phyloP scores from a whole-genome alignment of 2,113 vertebrate species.

The Procavia capensis region DNA sequence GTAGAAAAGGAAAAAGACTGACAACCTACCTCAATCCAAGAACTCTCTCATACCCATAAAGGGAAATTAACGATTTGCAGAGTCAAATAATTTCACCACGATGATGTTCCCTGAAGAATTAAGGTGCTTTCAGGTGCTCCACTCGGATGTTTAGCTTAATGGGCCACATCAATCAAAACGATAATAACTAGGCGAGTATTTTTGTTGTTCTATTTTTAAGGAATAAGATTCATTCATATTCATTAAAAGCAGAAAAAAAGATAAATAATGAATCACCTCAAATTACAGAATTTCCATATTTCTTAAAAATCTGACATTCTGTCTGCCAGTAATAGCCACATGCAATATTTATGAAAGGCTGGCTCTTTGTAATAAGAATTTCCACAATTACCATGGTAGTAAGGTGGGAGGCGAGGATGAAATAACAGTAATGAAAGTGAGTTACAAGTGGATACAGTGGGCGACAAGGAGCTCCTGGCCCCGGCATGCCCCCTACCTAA shows the following conservation, averaged over 20 bases:
- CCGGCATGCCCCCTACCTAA: no score
- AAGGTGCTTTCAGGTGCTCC: constrained; percentile 58
- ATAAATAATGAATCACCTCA: constrained; percentile 72
- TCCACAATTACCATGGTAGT: constrained; percentile 67
- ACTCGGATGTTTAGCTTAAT: constrained; percentile 52
- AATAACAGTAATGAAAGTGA: constrained; percentile 46
- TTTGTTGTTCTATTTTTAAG: constrained; percentile 80
- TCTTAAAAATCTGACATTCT: constrained; percentile 66
- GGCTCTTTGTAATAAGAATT: constrained; percentile 70
- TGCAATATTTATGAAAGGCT: constrained; percentile 77
- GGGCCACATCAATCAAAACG: constrained; percentile 49
- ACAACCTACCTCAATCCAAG: constrained; percentile 43
- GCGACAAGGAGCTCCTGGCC: neutral
- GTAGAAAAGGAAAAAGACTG: constrained; percentile 47
- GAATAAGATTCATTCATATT: constrained; percentile 61
- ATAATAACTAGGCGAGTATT: constrained; percentile 68
- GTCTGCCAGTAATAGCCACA: constrained; percentile 77
- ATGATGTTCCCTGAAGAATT: constrained; percentile 60
- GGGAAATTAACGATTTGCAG: constrained; percentile 66
- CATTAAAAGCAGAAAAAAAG: constrained; percentile 77
- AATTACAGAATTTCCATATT: constrained; percentile 73
- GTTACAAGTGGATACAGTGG: neutral
- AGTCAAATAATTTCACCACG: constrained; percentile 61
- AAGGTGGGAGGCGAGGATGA: constrained; percentile 62
- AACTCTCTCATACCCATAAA: constrained; percentile 57